Conservation (phyloP, 2,888 invertebrate species). For the Mythimna lalbum region DNA sequence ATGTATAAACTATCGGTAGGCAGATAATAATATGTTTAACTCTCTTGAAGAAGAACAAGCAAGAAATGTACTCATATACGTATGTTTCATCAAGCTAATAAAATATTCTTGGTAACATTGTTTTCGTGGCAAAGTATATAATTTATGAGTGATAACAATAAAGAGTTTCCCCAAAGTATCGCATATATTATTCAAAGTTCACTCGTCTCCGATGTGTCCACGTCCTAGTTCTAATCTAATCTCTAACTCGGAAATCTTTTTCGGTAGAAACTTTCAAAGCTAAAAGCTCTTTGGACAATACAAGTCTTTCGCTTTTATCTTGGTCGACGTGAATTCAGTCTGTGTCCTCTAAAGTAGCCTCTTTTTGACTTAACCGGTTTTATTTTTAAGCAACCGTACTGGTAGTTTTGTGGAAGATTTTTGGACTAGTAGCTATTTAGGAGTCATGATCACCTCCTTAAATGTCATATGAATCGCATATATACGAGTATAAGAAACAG, state of each 20-base stretch:
- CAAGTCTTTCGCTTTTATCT: slow-evolving; percentile 57
- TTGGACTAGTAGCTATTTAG: neutral
- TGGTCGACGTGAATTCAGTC: slow-evolving; percentile 32
- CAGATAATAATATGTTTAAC: neutral
- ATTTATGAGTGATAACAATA: slow-evolving; percentile 18
- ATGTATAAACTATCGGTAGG: neutral
- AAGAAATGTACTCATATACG: neutral
- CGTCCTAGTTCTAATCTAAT: slow-evolving; percentile 57
- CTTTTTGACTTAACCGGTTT: slow-evolving; percentile 26
- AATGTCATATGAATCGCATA: too few relatives aligned
- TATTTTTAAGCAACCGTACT: neutral
- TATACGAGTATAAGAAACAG: too few relatives aligned
- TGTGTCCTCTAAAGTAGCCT: slow-evolving; percentile 35
- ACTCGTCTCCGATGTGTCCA: slow-evolving; percentile 32
- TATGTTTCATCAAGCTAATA: slow-evolving; percentile 14
- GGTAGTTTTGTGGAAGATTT: neutral
- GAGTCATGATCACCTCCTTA: neutral
- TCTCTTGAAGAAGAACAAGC: neutral
- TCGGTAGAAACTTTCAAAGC: slow-evolving; percentile 54
- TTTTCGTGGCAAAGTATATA: slow-evolving; percentile 19
- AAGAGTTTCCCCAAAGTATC: slow-evolving; percentile 12
- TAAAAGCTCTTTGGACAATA: slow-evolving; percentile 62
- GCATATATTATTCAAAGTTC: slow-evolving; percentile 32
- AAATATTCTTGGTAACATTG: slow-evolving; percentile 22
- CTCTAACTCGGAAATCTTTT: slow-evolving; percentile 57